Percentiles rank a stretch among this genome's conserved stretches.
Evolutionary conservation across 37 sponge, comb jelly and placozoan genomes (phyloP).

Genomic region (Beroe ovata): DNA sequence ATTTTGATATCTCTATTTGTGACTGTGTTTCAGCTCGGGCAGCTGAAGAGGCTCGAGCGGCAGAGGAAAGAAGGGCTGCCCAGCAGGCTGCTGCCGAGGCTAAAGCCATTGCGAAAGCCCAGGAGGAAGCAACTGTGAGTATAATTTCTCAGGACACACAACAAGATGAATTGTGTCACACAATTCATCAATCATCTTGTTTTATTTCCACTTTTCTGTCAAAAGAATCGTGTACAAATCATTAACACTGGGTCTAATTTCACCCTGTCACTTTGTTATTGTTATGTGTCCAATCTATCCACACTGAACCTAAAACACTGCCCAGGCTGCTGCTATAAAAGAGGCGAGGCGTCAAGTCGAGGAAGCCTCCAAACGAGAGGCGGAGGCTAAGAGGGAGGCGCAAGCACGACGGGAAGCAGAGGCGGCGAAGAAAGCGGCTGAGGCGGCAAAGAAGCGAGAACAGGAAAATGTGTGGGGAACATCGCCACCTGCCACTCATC

Average conservation of each 20-base stretch:
- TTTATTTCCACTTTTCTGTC: no score
- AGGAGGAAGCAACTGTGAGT: slow-evolving; percentile 46
- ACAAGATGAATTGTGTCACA: not conserved
- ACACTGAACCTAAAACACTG: no score
- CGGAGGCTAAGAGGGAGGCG: not conserved
- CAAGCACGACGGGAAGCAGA: not conserved
- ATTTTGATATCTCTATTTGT: no score
- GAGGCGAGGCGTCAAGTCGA: not conserved
- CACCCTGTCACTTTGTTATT: no score
- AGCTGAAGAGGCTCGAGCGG: not conserved
- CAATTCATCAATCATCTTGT: no score
- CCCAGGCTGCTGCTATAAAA: slow-evolving; percentile 25
- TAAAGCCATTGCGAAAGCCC: slow-evolving; percentile 41
- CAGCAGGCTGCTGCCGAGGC: slow-evolving; percentile 61
- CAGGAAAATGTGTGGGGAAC: slow-evolving; percentile 58
- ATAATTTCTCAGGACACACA: no score
- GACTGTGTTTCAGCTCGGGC: not conserved
- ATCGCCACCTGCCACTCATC: not conserved
- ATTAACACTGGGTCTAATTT: no score
- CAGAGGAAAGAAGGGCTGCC: slow-evolving; percentile 22
- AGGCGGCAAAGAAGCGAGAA: slow-evolving; percentile 28
- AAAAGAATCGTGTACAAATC: no score
- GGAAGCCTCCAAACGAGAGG: not conserved
- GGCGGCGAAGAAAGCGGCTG: slow-evolving; percentile 2
- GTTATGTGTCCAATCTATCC: no score